Conservation (phyloP, 2,888 invertebrate species). For the Drosophila gaucha region DNA sequence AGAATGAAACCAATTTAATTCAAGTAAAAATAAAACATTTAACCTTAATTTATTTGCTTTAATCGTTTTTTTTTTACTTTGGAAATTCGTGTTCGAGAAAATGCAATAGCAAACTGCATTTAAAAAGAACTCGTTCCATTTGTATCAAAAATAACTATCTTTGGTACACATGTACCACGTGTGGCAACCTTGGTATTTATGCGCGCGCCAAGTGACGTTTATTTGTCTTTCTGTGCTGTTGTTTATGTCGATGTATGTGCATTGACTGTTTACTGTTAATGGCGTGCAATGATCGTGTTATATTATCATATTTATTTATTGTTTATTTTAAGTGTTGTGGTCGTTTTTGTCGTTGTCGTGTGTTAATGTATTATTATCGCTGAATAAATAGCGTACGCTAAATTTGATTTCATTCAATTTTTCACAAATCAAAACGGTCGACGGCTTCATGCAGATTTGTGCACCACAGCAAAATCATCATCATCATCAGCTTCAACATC, state of each 20-base stretch:
- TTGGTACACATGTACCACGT: not conserved
- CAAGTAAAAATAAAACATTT: not conserved
- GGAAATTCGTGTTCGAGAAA: too few relatives aligned
- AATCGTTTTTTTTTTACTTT: too few relatives aligned
- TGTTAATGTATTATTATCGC: conserved; percentile 30
- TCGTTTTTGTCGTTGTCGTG: conserved; percentile 9
- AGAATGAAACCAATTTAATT: not conserved
- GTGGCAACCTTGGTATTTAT: conserved; percentile 3
- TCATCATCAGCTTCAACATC: conserved; percentile 9
- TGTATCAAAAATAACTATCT: too few relatives aligned
- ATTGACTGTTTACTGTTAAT: conserved; percentile 39
- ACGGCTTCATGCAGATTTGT: conserved; percentile 50
- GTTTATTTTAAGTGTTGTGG: conserved; percentile 15
- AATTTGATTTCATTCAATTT: conserved; percentile 47
- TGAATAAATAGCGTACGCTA: conserved; percentile 16
- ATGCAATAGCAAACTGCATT: too few relatives aligned
- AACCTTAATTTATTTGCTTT: not conserved
- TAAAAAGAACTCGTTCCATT: too few relatives aligned
- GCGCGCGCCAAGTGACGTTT: conserved; percentile 16
- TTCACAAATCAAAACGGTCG: conserved; percentile 14
- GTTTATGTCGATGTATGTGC: conserved; percentile 5
- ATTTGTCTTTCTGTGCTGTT: conserved; percentile 1
- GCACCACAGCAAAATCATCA: conserved; percentile 28
- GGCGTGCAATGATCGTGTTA: conserved; percentile 19
- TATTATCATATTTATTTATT: conserved; percentile 39